phyloP scores from a whole-genome alignment of 1,140 invertebrate genomes.

The Drosophila mayri region DNA sequence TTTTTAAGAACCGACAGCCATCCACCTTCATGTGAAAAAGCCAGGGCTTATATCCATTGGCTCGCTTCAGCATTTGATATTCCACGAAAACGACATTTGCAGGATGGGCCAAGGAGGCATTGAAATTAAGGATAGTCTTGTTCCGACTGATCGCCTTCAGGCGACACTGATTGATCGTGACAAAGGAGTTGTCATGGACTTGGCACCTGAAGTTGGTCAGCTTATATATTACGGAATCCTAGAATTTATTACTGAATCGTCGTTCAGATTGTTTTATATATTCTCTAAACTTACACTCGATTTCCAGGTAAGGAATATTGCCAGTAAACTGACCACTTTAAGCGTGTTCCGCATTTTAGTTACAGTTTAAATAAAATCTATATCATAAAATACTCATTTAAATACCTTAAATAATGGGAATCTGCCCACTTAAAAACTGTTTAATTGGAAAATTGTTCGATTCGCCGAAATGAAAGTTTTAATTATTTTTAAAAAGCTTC shows the following conservation, averaged over 20 bases:
- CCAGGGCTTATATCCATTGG: conserved; percentile 17
- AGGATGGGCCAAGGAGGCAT: conserved; percentile 3
- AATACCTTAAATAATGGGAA: background rate
- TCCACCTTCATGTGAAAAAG: conserved; percentile 3
- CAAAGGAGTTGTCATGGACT: conserved; percentile 7
- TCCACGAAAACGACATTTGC: background rate
- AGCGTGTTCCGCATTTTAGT: background rate
- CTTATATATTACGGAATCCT: conserved; percentile 8
- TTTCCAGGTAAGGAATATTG: conserved; percentile 3
- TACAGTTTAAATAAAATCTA: background rate
- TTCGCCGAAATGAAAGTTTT: background rate
- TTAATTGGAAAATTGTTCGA: background rate
- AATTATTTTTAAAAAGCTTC: background rate
- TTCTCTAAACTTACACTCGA: conserved; percentile 1
- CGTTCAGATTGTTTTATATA: too few species aligned
- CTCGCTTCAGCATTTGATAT: conserved; percentile 10
- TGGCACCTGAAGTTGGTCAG: conserved; percentile 10
- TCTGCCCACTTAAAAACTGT: background rate
- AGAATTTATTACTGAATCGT: background rate
- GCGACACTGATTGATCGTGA: conserved; percentile 26
- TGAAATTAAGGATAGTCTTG: conserved; percentile 10
- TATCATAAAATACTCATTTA: background rate
- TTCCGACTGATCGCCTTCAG: conserved; percentile 20
- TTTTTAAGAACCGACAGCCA: conserved; percentile 13
- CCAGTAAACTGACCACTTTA: background rate